These are phyloP conservation scores for Dinomys branickii DNA, from an alignment of 2,113 vertebrate genomes.

Conservation along the genomic window DNA sequence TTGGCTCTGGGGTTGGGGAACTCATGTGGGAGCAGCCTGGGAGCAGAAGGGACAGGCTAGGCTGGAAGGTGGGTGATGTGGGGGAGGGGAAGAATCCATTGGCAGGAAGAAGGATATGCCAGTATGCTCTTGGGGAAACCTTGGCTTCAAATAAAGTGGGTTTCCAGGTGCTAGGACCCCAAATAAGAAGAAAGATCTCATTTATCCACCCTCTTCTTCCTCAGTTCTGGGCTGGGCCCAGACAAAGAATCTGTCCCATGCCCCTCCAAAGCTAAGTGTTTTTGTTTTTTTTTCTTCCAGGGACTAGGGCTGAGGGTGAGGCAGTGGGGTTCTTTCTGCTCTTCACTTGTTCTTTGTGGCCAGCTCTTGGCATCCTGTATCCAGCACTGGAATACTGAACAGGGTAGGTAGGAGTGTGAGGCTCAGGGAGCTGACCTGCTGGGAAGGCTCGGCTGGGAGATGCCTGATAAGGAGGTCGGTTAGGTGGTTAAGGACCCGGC, in stretches of 20 bases:
- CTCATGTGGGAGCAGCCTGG: background rate
- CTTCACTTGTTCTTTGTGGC: background rate
- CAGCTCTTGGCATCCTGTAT: background rate
- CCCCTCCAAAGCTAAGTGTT: background rate
- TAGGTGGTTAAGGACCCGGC: too few species aligned
- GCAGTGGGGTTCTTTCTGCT: background rate
- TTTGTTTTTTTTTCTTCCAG: conserved; percentile 11
- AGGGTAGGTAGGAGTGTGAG: background rate
- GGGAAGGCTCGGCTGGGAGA: background rate
- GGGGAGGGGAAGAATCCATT: background rate
- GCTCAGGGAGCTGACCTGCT: background rate
- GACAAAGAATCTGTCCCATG: conserved; percentile 53
- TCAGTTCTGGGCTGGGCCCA: conserved; percentile 29
- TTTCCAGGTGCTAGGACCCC: conserved; percentile 8
- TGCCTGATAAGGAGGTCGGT: background rate
- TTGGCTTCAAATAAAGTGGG: conserved; percentile 41
- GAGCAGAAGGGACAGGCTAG: background rate
- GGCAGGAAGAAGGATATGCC: background rate
- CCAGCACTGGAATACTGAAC: background rate
- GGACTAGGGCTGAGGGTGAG: background rate
- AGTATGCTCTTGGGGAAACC: background rate
- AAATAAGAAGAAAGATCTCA: background rate
- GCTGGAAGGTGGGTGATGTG: conserved; percentile 41
- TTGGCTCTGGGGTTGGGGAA: background rate
- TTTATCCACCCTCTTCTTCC: background rate